Conservation (phyloP, 2,113 vertebrate species). For the Callipepla californica region DNA sequence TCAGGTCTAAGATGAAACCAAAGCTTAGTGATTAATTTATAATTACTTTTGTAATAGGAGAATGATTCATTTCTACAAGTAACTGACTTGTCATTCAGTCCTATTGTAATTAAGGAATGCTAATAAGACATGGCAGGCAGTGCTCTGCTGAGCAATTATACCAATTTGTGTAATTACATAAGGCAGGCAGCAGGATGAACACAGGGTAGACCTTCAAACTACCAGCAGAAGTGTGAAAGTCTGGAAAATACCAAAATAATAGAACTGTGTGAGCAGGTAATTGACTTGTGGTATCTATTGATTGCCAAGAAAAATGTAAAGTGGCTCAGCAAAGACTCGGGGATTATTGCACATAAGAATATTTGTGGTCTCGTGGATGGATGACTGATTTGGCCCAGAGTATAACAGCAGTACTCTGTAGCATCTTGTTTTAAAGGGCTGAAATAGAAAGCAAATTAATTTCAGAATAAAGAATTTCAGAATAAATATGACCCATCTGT, state of each 20-base stretch:
- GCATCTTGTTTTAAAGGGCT: neutral
- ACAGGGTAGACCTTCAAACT: neutral
- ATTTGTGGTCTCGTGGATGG: neutral
- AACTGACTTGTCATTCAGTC: neutral
- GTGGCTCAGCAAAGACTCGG: slow-evolving; percentile 39
- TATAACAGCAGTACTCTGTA: neutral
- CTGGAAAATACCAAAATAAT: slow-evolving; percentile 36
- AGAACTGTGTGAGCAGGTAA: neutral
- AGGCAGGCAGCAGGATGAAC: slow-evolving; percentile 12
- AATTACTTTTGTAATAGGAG: slow-evolving; percentile 2
- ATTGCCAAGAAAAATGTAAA: neutral
- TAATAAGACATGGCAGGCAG: slow-evolving; percentile 17
- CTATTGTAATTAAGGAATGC: slow-evolving; percentile 27
- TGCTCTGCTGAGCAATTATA: neutral
- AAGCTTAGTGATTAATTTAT: slow-evolving; percentile 18
- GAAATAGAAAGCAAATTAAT: neutral
- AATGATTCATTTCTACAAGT: slow-evolving; percentile 30
- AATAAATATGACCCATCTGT: neutral
- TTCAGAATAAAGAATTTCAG: neutral
- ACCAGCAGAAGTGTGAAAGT: neutral
- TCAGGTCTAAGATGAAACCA: neutral
- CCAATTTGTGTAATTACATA: neutral
- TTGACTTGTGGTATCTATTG: neutral
- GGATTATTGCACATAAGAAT: neutral
- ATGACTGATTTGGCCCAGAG: neutral